Evolutionary conservation across 2,113 vertebrate species (phyloP).

Genomic region (Ophiodon elongatus): DNA sequence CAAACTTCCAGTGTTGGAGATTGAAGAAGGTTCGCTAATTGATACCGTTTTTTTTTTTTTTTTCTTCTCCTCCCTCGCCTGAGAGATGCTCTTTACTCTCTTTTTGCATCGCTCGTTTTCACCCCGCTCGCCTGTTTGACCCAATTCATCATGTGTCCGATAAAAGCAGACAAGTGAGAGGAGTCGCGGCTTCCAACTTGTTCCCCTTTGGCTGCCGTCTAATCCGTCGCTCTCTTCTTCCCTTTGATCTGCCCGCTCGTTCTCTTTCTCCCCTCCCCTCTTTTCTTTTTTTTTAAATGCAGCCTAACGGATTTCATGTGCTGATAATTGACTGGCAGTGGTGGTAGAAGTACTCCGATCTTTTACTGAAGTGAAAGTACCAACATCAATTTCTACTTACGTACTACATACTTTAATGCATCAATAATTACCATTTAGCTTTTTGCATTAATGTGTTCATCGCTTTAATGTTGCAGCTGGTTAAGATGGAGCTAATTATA

Average conservation of each 20-base stretch:
- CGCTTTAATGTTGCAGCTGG: background rate
- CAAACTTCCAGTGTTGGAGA: constrained; percentile 43
- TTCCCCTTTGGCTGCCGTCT: constrained; percentile 48
- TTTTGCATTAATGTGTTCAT: background rate
- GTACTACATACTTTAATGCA: no score
- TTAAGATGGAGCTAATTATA: no score
- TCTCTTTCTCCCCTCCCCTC: background rate
- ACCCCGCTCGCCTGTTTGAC: constrained; percentile 63
- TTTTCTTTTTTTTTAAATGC: background rate
- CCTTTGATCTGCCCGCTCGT: constrained; percentile 47
- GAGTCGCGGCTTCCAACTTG: constrained; percentile 17
- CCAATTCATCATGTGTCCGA: constrained; percentile 71
- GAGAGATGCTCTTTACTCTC: constrained; percentile 51
- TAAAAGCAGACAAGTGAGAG: constrained; percentile 69
- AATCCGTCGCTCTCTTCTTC: constrained; percentile 28
- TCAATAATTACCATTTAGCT: no score
- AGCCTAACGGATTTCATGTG: constrained; percentile 12
- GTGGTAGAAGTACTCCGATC: no score
- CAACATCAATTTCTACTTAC: no score
- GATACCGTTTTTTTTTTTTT: constrained; percentile 11
- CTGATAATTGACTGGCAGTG: constrained; percentile 3
- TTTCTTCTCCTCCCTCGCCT: constrained; percentile 22
- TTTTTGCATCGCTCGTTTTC: constrained; percentile 48
- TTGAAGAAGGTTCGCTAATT: constrained; percentile 53
- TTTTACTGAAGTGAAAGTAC: background rate